Evolutionary conservation across 1,140 invertebrate genomes (phyloP).

Genomic region (Temnothorax curvispinosus): DNA sequence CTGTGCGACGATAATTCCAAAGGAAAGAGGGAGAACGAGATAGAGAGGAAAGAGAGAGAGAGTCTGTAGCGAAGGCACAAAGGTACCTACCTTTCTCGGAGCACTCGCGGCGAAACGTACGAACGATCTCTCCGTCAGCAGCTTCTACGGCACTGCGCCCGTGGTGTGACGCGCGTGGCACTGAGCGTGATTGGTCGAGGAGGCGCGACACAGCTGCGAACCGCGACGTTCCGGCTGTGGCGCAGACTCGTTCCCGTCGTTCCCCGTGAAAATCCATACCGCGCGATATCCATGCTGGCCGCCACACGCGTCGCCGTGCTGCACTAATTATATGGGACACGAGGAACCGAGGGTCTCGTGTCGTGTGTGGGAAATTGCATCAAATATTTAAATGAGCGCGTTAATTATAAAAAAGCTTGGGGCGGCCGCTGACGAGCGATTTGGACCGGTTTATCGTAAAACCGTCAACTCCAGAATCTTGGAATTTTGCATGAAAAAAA

Average conservation of each 20-base stretch:
- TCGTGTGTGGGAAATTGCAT: neutral
- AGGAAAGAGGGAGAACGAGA: neutral
- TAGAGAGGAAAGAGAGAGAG: neutral
- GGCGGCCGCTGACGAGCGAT: too few relatives aligned
- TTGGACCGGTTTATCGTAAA: too few relatives aligned
- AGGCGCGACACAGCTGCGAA: constrained; percentile 59
- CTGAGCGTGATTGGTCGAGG: constrained; percentile 56
- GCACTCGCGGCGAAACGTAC: neutral
- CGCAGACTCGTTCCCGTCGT: constrained; percentile 75
- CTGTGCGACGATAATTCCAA: neutral
- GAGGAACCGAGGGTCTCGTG: neutral
- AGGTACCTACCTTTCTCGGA: constrained; percentile 16
- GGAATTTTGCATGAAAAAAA: neutral
- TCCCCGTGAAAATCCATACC: constrained; percentile 80
- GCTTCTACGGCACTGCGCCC: constrained; percentile 28
- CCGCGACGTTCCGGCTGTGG: constrained; percentile 73
- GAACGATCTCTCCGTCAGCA: constrained; percentile 7
- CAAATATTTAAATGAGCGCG: neutral
- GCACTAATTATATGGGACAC: constrained; percentile 4
- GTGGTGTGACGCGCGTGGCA: constrained; percentile 20
- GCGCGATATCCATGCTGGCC: neutral
- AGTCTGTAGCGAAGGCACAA: neutral
- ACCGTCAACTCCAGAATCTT: neutral
- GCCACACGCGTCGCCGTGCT: neutral
- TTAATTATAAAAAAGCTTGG: too few relatives aligned